These are phyloP conservation scores for Agonum fuliginosum DNA, from an alignment of 2,888 invertebrate genomes.

Conservation along the genomic window DNA sequence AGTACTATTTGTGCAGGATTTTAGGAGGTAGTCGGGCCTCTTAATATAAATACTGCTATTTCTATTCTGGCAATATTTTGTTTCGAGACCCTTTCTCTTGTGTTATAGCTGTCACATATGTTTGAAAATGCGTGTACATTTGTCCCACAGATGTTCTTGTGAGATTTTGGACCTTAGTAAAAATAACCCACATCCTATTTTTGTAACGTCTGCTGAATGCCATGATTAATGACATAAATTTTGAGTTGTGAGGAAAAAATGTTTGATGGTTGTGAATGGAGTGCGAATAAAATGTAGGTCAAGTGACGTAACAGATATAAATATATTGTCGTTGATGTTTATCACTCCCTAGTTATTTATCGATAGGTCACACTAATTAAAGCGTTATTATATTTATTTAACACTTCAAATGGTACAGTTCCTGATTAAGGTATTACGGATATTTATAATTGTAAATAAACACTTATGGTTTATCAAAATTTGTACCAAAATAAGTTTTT, in stretches of 20 bases:
- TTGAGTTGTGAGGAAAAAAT: constrained; percentile 14
- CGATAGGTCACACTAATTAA: background rate
- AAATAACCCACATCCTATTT: constrained; percentile 10
- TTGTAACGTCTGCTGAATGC: background rate
- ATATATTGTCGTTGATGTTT: too few relatives aligned
- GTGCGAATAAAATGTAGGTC: constrained; percentile 20
- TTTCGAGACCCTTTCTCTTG: too few relatives aligned
- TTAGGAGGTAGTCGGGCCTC: too few relatives aligned
- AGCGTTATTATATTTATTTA: background rate
- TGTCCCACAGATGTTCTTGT: constrained; percentile 7
- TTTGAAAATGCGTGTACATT: background rate
- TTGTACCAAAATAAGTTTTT: too few relatives aligned
- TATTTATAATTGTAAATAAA: background rate
- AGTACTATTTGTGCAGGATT: too few relatives aligned
- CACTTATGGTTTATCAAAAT: too few relatives aligned
- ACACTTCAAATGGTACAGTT: background rate
- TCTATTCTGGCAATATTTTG: too few relatives aligned
- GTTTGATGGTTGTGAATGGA: constrained; percentile 7
- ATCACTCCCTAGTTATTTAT: too few relatives aligned
- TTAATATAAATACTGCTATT: too few relatives aligned
- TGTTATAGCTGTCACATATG: background rate
- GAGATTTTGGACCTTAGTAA: background rate
- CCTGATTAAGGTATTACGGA: too few relatives aligned
- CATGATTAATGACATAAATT: constrained; percentile 23
- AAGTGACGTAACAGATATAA: too few relatives aligned